Conservation (phyloP, 2,888 invertebrate species). For the Stictocephala bisonia region DNA sequence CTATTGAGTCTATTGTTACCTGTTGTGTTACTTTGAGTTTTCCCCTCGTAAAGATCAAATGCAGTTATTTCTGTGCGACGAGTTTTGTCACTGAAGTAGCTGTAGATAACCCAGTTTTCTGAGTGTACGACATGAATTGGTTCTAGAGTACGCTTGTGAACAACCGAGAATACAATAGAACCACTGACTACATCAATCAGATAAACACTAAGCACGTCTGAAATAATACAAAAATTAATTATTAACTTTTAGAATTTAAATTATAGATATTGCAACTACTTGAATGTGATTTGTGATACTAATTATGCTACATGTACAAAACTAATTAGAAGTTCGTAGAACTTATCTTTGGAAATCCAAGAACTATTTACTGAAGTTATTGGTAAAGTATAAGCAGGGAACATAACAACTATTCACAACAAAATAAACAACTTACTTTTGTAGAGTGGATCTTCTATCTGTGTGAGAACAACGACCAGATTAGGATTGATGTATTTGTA, state of each 20-base stretch:
- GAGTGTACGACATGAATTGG: slow-evolving; percentile 92
- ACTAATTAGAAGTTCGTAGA: too few species aligned
- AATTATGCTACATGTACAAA: too few species aligned
- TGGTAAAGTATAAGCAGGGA: too few species aligned
- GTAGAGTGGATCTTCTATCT: slow-evolving; percentile 78
- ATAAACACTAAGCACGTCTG: slow-evolving; percentile 85
- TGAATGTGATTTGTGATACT: too few species aligned
- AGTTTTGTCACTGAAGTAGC: slow-evolving; percentile 93
- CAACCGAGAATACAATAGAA: slow-evolving; percentile 83
- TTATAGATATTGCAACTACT: too few species aligned
- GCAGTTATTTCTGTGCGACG: slow-evolving; percentile 93
- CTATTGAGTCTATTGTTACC: slow-evolving; percentile 63
- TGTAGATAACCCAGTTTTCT: slow-evolving; percentile 96
- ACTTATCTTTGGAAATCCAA: too few species aligned
- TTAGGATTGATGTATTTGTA: slow-evolving; percentile 99
- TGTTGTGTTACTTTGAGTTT: slow-evolving; percentile 82
- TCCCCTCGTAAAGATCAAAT: slow-evolving; percentile 96
- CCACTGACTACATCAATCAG: slow-evolving; percentile 94
- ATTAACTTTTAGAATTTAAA: neutral
- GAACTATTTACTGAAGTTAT: too few species aligned
- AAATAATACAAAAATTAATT: slow-evolving; percentile 56
- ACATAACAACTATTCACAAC: too few species aligned
- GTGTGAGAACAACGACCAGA: slow-evolving; percentile 86
- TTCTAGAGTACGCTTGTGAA: slow-evolving; percentile 85
- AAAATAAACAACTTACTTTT: slow-evolving; percentile 75